Conservation (phyloP, 2,113 vertebrate genomes). For the Tenrec ecaudatus region DNA sequence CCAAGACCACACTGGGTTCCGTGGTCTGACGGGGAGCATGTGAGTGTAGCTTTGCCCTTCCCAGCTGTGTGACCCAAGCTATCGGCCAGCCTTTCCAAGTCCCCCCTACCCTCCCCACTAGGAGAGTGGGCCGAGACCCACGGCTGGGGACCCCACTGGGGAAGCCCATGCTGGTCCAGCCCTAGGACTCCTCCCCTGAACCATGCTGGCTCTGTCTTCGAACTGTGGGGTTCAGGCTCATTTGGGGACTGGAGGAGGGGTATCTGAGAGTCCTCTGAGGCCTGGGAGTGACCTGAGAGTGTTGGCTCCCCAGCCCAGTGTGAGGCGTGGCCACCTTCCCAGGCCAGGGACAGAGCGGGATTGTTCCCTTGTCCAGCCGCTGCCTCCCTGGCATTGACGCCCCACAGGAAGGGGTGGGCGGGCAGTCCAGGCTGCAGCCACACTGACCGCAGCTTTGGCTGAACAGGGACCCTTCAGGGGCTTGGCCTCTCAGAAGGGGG, state of each 20-base stretch:
- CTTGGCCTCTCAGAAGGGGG: not conserved
- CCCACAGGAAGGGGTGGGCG: constrained; percentile 67
- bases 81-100: not conserved
- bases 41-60: not conserved
- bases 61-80: not conserved
- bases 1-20: not conserved
- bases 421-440: not conserved
- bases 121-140: not conserved
- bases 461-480: not conserved
- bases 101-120: not conserved
- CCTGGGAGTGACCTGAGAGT: not conserved
- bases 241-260: not conserved
- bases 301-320: not conserved
- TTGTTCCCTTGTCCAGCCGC: constrained; percentile 51
- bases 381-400: constrained; percentile 15
- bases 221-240: not conserved
- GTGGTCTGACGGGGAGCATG: not conserved
- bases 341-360: constrained; percentile 59
- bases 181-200: not conserved
- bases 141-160: not conserved
- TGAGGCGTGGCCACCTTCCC: not conserved
- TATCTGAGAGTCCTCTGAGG: not conserved
- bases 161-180: not conserved
- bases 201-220: not conserved
- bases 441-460: constrained; percentile 47